Conservation (phyloP, 2,888 invertebrate genomes). For the Drosophila neutralis region DNA sequence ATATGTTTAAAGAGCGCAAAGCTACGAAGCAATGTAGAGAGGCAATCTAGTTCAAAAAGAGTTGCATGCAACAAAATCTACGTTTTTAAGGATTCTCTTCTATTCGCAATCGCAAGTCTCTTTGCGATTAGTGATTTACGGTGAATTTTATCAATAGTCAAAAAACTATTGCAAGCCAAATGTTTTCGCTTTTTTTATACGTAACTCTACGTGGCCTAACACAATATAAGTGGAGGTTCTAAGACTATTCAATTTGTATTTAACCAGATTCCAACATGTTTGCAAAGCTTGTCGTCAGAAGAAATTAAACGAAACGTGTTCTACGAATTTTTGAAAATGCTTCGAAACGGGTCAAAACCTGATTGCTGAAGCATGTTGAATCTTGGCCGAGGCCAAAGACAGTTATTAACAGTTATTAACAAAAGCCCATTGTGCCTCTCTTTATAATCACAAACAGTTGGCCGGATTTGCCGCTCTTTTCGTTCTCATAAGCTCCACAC, state of each 20-base stretch:
- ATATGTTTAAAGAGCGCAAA: constrained; percentile 4
- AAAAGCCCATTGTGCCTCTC: not conserved
- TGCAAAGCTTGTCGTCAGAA: not conserved
- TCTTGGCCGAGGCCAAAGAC: not conserved
- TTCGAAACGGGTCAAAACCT: not conserved
- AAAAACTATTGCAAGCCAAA: not conserved
- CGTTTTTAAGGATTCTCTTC: not conserved
- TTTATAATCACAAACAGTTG: not conserved
- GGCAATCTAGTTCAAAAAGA: no score
- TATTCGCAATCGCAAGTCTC: not conserved
- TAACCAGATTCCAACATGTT: not conserved
- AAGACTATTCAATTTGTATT: not conserved
- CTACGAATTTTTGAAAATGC: not conserved
- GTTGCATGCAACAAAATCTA: constrained; percentile 3
- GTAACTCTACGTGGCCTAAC: not conserved
- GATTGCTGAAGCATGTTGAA: not conserved
- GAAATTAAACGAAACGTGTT: not conserved
- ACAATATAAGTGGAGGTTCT: not conserved
- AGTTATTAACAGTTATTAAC: not conserved
- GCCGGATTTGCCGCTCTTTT: not conserved
- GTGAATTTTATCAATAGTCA: no score
- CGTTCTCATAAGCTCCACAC: not conserved
- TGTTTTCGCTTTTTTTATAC: not conserved
- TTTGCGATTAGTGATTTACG: no score
- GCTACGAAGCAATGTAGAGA: not conserved